A percentile compares a stretch with the other conserved stretches of the same genome.
These are phyloP conservation scores for Onchidella celtica DNA, from an alignment of 2,888 invertebrate genomes.

Conservation along the genomic window DNA sequence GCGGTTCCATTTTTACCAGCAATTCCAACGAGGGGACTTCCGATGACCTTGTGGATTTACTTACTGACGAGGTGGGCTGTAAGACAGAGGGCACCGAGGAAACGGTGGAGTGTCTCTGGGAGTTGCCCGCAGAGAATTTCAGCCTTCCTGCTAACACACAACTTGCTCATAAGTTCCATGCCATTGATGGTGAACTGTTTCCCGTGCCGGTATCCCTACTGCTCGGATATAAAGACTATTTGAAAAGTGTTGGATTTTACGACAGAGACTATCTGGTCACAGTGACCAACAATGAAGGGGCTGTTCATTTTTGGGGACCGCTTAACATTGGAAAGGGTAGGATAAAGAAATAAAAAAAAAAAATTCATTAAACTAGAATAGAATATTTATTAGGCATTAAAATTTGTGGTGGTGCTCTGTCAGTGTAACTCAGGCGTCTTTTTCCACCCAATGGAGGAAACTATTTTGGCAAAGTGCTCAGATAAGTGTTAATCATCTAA, in stretches of 20 bases:
- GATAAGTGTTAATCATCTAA: too few relatives aligned
- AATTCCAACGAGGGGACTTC: conserved; percentile 32
- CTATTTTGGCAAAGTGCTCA: too few relatives aligned
- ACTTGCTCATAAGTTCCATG: neutral
- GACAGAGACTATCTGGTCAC: neutral
- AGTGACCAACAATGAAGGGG: neutral
- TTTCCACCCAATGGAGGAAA: neutral
- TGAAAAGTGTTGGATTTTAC: neutral
- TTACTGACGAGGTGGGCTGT: conserved; percentile 26
- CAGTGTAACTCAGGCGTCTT: neutral
- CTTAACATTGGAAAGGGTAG: neutral
- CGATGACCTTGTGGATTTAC: conserved; percentile 27
- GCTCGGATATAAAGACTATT: neutral
- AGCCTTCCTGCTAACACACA: neutral
- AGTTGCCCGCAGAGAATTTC: neutral
- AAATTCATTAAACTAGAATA: too few relatives aligned
- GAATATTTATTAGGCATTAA: too few relatives aligned
- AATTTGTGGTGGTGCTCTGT: too few relatives aligned
- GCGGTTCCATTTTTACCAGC: conserved; percentile 44
- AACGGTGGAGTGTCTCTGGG: neutral
- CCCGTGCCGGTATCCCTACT: neutral
- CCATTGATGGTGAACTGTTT: neutral
- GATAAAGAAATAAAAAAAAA: too few relatives aligned
- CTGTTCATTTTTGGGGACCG: conserved; percentile 10
- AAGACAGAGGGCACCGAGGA: neutral